Evolutionary conservation across 2,113 vertebrate genomes (phyloP), one percentile per base, ranked within the genome.

Genomic region (Aspiorhynchus laticeps): DNA sequence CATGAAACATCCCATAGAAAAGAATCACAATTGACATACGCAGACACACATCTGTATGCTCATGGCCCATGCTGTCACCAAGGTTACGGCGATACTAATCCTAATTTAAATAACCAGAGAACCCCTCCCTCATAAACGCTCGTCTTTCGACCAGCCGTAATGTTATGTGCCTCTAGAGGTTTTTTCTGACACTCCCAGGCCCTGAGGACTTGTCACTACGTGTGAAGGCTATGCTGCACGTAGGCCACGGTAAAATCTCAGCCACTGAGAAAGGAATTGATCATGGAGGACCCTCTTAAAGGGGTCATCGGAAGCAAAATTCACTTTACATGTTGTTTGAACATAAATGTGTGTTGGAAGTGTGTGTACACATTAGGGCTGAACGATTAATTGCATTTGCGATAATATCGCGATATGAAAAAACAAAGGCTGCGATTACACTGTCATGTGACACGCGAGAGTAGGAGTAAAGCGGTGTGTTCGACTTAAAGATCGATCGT

Each of bases 61-160:
- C n/a, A 78, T 53, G 78, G 67, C 43, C 33, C 17, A 0, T 90
- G 86, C 69, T 81, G 84, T 93, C 86, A 51, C 89, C 88, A 92
- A 88, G 92, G 87, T 88, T 82, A 92, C 48, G 21, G 89, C 46
- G 76, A 80, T 65, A 69, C 24, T 82, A 9, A 82, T 33, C 73
- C 89, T 88, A 43, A 12, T 82, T 87, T 87, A 74, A 67, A 56
- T 81, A 86, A 91, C 79, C 65, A 86, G 83, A 88, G 88, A 88
- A 91, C 87, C 83, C 15, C 88, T 28, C 28, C 77, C 19, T 59
- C 36, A 48, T 28, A 67, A 38, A 24, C 53, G 2, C 41, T 28
- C 21, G 53, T 21, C 28, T 28, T 26, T 53, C 4, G 15, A 48
- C 15, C 73, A 61, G 24, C 48, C 28, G 59, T 87, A 91, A 87